Percentiles rank a stretch among this genome's conserved stretches.
These are phyloP conservation scores for Schrankia costaestrigalis DNA, from an alignment of 2,888 invertebrate species.

Conservation along the genomic window DNA sequence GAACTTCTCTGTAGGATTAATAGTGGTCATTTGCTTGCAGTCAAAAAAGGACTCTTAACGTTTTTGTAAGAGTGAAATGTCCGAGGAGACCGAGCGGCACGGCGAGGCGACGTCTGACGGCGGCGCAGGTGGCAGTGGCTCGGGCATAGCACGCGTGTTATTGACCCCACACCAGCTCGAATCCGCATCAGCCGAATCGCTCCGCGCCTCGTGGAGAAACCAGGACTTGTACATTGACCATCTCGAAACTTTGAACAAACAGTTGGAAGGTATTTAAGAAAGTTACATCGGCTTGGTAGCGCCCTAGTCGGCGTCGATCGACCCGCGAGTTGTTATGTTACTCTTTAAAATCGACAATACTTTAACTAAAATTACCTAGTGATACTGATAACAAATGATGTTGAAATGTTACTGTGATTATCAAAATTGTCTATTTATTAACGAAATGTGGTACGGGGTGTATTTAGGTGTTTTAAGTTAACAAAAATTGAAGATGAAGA, in stretches of 20 bases:
- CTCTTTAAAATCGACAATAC: conserved; percentile 76
- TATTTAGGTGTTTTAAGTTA: conserved; percentile 67
- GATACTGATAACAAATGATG: conserved; percentile 59
- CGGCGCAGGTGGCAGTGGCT: conserved; percentile 74
- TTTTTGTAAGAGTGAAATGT: conserved; percentile 76
- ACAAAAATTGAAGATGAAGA: conserved; percentile 55
- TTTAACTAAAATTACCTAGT: conserved; percentile 76
- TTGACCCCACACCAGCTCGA: conserved; percentile 84
- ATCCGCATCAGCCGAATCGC: conserved; percentile 82
- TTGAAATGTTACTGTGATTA: conserved; percentile 64
- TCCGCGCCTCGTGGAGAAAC: conserved; percentile 85
- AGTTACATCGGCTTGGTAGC: conserved; percentile 73
- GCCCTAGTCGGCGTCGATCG: conserved; percentile 62
- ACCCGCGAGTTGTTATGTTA: conserved; percentile 64
- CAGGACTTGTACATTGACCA: conserved; percentile 89
- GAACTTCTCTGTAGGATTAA: conserved; percentile 50
- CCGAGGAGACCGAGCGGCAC: conserved; percentile 75
- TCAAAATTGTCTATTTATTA: conserved; percentile 58
- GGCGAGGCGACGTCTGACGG: conserved; percentile 69
- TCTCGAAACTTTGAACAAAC: conserved; percentile 86
- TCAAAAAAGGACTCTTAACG: conserved; percentile 63
- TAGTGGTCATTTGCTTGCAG: conserved; percentile 67
- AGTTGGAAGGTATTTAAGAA: conserved; percentile 88
- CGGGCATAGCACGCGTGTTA: conserved; percentile 79
- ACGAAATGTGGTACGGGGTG: conserved; percentile 67